Base-by-base conservation (phyloP, 2,113 vertebrate species). In the Laticauda colubrina region DNA sequence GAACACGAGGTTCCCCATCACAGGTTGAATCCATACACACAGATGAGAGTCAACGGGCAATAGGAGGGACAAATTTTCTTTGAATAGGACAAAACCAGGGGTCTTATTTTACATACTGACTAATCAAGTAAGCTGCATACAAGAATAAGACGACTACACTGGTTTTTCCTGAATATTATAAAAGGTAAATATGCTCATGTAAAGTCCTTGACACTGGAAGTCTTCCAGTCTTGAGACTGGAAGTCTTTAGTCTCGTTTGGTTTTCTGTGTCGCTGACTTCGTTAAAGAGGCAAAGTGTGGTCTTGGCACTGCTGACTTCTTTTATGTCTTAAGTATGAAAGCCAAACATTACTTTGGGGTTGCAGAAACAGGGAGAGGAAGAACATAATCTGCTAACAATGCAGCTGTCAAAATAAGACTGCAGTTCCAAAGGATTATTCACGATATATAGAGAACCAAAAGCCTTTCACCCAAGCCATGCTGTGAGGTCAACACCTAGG, bases 401-500 rank as follows among this genome's bases (percentile, higher is more conserved):
- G 39, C 26, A 90, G 14, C 92, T 96, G 93, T 95, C 93, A 93
- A 90, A 95, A 94, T 93, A 95, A 34, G 34, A 45, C 45, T 0
- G 43, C 92, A 91, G 64, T 96, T 0, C 0, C 93, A 48, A 64
- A 92, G 54, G 92, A 6, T 39, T 88, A 18, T 94, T 92, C 91
- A 34, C 86, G 89, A 57, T 56, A 1, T n/a, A 24, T 86, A 56
- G 53, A 89, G 85, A 21, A 93, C 88, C 89, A 93, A 94, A 93
- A 0, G 0, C 91, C 89, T 95, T 87, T 93, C 91, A 34, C 0
- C 0, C 93, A 88, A 86, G 26, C 64, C 39, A 55, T 21, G 69
- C 11, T 20, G 8, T 81, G 88, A 95, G 69, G 34, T 81, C 34
- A 81, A 51, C 85, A 29, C 3, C 4, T 39, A 92, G 90, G 55